Base-by-base conservation (phyloP, 2,888 invertebrate species). In the Tenthredo livida region DNA sequence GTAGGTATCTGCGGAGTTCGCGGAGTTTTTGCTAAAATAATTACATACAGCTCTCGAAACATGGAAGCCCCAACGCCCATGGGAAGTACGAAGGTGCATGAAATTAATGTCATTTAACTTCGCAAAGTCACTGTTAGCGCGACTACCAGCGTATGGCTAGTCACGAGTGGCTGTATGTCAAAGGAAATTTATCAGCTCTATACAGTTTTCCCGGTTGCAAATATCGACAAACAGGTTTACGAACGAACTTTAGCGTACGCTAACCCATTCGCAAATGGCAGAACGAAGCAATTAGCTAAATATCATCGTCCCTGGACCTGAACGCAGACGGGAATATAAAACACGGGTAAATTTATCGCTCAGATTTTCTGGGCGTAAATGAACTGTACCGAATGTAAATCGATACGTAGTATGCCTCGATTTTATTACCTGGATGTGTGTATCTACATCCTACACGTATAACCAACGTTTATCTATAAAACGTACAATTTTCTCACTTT, bases 91-190 rank as follows among this genome's bases (percentile, higher is more conserved):
- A 5, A 25, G 72, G 47, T 75, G 47, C 47, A 37, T 75, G 40
- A 75, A 75, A 75, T 75, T 75, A 25, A 75, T 75, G 75, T 75
- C 75, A 75, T 75, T 40, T 75, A 75, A 75, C 75, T 75, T 75
- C 50, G 47, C 12, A 25, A 25, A 47, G n/a, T 47, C 47, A 75
- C 75, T 75, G 43, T 40, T 75, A 47, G 21, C 5, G 47, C 15
- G 47, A 33, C 7, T 43, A 25, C n/a, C 17, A 40, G 70, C 70
- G 17, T 37, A 15, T 17, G 47, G 75, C 75, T 75, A 21, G 75
- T 75, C 75, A 75, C 43, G 47, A n/a, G 17, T 29, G 25, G 43
- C 7, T 54, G n/a, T 10, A 47, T 50, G 17, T 75, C 75, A 50
- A 29, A 75, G 29, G 15, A 47, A 75, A 75, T 75, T 75, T 75